Evolutionary conservation across 2,113 vertebrate species (phyloP).

Genomic region (Takifugu bimaculatus): DNA sequence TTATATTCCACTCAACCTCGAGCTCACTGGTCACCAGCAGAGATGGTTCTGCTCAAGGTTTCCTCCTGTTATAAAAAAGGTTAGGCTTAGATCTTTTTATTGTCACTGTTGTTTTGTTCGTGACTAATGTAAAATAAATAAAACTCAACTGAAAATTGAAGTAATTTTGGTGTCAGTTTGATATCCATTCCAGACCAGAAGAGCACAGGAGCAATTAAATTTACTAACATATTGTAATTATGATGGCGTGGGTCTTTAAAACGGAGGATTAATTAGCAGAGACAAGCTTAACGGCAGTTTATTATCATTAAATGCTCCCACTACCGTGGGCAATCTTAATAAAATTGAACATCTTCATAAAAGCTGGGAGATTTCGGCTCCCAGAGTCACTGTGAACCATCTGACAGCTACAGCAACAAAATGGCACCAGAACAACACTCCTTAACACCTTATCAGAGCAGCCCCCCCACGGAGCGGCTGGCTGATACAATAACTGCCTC

Average conservation of each 20-base stretch:
- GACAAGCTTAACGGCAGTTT: conserved; percentile 39
- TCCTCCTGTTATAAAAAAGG: too few species aligned
- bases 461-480: conserved; percentile 33
- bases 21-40: too few species aligned
- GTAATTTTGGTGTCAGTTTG: too few species aligned
- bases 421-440: conserved; percentile 43
- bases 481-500: conserved; percentile 65
- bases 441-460: conserved; percentile 43
- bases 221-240: conserved; percentile 34
- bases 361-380: conserved; percentile 17
- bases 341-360: conserved; percentile 18
- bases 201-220: conserved; percentile 20
- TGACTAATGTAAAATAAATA: too few species aligned
- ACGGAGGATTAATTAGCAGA: conserved; percentile 44
- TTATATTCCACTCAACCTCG: too few species aligned
- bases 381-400: conserved; percentile 22
- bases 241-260: conserved; percentile 32
- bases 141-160: too few species aligned
- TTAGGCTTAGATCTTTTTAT: too few species aligned
- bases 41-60: too few species aligned
- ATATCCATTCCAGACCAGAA: conserved; percentile 9
- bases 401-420: conserved; percentile 36
- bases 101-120: too few species aligned
- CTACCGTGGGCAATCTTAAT: conserved; percentile 32
- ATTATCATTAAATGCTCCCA: conserved; percentile 25